Evolutionary conservation across 1,140 invertebrate species (phyloP).

Genomic region (Cherax quadricarinatus): DNA sequence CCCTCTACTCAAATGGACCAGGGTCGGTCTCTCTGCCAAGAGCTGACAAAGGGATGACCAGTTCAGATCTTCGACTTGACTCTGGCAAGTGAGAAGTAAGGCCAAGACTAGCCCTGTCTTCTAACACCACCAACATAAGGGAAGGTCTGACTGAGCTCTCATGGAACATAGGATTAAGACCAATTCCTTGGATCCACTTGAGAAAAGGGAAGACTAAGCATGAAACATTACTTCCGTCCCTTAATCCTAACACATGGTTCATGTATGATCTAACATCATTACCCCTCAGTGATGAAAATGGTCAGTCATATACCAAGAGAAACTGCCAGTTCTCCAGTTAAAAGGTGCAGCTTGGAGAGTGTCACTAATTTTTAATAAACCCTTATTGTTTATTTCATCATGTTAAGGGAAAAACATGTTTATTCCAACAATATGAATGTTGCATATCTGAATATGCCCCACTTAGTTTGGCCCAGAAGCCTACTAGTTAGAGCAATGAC

Average conservation of each 20-base stretch:
- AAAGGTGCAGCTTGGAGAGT: not conserved
- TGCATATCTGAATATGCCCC: too few relatives aligned
- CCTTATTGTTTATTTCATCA: too few relatives aligned
- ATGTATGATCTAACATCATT: not conserved
- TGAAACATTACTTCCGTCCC: not conserved
- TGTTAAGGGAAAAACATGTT: too few relatives aligned
- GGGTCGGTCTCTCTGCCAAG: not conserved
- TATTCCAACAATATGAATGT: too few relatives aligned
- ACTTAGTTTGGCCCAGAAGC: too few relatives aligned
- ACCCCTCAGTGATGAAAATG: not conserved
- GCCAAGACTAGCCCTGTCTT: not conserved
- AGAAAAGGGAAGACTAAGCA: not conserved
- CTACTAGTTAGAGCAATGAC: not conserved
- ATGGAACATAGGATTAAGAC: not conserved
- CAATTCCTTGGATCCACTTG: slow-evolving; percentile 12
- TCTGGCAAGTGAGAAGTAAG: not conserved
- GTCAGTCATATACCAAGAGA: not conserved
- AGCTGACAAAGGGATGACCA: not conserved
- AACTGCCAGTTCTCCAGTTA: not conserved
- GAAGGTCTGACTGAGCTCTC: not conserved
- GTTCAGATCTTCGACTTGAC: not conserved
- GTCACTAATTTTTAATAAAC: too few relatives aligned
- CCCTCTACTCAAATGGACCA: slow-evolving; percentile 45
- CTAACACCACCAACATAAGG: not conserved
- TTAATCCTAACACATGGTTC: not conserved